A percentile compares a stretch with the other conserved stretches of the same genome.
phyloP scores from a whole-genome alignment of 1,140 invertebrate species.

The Atta cephalotes region DNA sequence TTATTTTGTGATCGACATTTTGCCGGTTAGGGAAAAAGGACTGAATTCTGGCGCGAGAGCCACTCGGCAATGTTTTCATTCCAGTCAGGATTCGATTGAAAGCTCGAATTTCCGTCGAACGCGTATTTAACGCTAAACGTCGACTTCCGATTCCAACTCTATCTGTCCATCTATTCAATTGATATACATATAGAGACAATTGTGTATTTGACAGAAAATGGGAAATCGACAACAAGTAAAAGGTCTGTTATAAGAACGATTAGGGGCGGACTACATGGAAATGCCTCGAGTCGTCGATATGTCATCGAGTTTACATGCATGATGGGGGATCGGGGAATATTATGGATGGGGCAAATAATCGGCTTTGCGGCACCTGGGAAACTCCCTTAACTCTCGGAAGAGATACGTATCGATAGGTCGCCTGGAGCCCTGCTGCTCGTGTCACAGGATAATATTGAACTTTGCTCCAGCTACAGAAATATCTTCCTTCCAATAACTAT shows the following conservation, averaged over 20 bases:
- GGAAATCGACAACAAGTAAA: background rate
- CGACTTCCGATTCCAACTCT: background rate
- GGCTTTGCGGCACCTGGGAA: slow-evolving; percentile 63
- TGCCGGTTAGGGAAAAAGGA: slow-evolving; percentile 38
- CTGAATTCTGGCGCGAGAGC: slow-evolving; percentile 42
- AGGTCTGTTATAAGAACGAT: slow-evolving; percentile 7
- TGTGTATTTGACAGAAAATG: background rate
- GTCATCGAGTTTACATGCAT: slow-evolving; percentile 59
- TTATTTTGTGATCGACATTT: slow-evolving; percentile 69
- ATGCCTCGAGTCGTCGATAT: slow-evolving; percentile 36
- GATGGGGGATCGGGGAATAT: slow-evolving; percentile 42
- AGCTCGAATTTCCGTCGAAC: slow-evolving; percentile 42
- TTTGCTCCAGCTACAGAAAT: slow-evolving; percentile 49
- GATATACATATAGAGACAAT: background rate
- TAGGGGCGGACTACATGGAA: slow-evolving; percentile 21
- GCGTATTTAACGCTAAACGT: slow-evolving; percentile 47
- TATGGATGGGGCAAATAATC: slow-evolving; percentile 69
- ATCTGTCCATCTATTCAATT: background rate
- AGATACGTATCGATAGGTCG: slow-evolving; percentile 69
- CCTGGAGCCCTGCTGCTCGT: slow-evolving; percentile 54
- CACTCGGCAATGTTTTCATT: slow-evolving; percentile 56
- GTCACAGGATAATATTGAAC: slow-evolving; percentile 58
- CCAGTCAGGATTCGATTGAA: slow-evolving; percentile 1
- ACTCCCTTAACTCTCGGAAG: slow-evolving; percentile 60
- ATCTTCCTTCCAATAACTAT: slow-evolving; percentile 36